phyloP scores from a whole-genome alignment of 2,113 vertebrate genomes.

The Riparia riparia region DNA sequence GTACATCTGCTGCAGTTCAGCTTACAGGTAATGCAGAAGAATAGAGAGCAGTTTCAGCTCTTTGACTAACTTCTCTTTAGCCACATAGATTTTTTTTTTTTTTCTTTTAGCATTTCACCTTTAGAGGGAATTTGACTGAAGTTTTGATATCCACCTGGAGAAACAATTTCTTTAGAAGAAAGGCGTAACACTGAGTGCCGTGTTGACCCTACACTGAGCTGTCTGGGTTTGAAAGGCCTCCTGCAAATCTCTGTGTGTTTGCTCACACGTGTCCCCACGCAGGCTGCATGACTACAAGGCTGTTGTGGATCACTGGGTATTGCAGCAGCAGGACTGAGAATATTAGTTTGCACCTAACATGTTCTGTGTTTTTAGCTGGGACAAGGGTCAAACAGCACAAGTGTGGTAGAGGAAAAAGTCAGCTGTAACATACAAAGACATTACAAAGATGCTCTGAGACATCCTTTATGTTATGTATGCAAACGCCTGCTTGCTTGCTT shows the following conservation, averaged over 20 bases:
- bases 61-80: neutral
- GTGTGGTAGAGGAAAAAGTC: neutral
- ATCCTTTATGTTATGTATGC: neutral
- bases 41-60: neutral
- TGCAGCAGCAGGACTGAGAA: neutral
- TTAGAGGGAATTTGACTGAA: neutral
- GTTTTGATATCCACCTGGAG: neutral
- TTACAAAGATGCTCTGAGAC: neutral
- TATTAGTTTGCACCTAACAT: neutral
- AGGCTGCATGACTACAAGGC: neutral
- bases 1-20: neutral
- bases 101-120: neutral
- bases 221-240: neutral
- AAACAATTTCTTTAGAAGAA: neutral
- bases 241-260: slow-evolving; percentile 8
- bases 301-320: neutral
- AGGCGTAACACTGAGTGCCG: neutral
- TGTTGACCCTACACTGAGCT: neutral
- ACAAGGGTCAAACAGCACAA: neutral
- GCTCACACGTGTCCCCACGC: neutral
- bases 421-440: neutral
- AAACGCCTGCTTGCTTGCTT: neutral
- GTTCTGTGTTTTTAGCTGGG: neutral
- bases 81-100: neutral
- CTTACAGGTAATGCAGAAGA: neutral